Evolutionary conservation across 2,888 invertebrate species (phyloP), one percentile per base, ranked within the genome.

Genomic region (Leptinotarsa haldemani): DNA sequence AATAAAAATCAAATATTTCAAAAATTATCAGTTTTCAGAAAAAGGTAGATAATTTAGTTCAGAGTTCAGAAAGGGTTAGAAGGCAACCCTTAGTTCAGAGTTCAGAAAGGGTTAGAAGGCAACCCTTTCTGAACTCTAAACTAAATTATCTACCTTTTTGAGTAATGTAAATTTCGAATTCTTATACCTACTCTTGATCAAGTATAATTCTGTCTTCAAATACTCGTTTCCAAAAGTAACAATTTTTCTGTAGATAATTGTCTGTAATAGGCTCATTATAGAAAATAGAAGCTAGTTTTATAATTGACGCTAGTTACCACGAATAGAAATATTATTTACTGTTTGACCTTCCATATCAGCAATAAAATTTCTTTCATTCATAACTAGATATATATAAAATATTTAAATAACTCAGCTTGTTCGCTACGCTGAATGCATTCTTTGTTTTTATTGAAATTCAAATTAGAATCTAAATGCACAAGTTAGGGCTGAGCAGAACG

Each of bases 341-440:
- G 61, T 53, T 63, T 65, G 73, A 73, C 73, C 73, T 73, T 73
- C 58, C 73, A 47, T 73, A 69, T 73, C 68, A 73, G 65, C 48
- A 64, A 72, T 68, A 68, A 65, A 72, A 68, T 56, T 69, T 65
- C 61, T 61, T 30, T 65, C 73, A 73, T 73, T 73, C 73, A 73
- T 73, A 64, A 30, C 25, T 61, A 69, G 13, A 18, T 52, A 12
- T 56, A 48, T 64, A 65, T 56, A 20, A 56, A 58, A 65, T 69
- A 56, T 70, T 58, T 56, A 69, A 73, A 73, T 73, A 73, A 56
- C 56, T 65, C 48, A 4, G 46, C 56, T 58, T 58, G 53, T 56
- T 64, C 46, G 65, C 69, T 73, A 72, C 47, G 25, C 68, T 63
- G 47, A 68, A 67, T 53, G 52, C 69, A 56, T 69, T 65, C 68